Evolutionary conservation across 2,888 invertebrate species (phyloP).

Genomic region (Nemotelus nigrinus): DNA sequence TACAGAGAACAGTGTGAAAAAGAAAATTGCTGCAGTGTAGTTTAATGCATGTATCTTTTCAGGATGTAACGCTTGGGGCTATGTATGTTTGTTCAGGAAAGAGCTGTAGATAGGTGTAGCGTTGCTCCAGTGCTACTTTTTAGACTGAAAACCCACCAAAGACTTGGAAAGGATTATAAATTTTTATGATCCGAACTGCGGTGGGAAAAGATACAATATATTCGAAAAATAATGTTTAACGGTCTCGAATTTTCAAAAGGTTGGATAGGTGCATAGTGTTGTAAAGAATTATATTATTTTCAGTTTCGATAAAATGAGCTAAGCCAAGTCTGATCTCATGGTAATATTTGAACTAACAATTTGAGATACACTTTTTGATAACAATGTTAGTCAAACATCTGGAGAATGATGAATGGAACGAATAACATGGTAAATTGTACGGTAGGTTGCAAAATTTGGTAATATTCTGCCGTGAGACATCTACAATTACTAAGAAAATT

Average conservation of each 20-base stretch:
- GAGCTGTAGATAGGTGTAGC: neutral
- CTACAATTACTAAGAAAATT: too few species aligned
- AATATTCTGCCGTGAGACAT: too few species aligned
- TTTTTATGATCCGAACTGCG: constrained; percentile 42
- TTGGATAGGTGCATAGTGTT: too few species aligned
- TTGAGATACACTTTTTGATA: too few species aligned
- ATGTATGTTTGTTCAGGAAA: neutral
- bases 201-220: constrained; percentile 27
- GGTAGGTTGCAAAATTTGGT: too few species aligned
- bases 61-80: neutral
- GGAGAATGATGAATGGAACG: too few species aligned
- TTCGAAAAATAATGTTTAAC: constrained; percentile 4
- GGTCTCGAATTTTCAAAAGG: neutral
- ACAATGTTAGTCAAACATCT: too few species aligned
- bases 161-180: constrained; percentile 43
- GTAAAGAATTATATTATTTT: too few species aligned
- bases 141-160: constrained; percentile 1
- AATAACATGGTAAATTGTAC: too few species aligned
- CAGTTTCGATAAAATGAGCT: too few species aligned
- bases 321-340: too few species aligned
- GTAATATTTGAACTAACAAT: too few species aligned
- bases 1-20: constrained; percentile 24
- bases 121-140: neutral
- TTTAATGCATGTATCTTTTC: constrained; percentile 27
- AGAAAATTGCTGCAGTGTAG: constrained; percentile 38